These are phyloP conservation scores for Danaus melanippus DNA, from an alignment of 1,140 invertebrate genomes.

Conservation along the genomic window DNA sequence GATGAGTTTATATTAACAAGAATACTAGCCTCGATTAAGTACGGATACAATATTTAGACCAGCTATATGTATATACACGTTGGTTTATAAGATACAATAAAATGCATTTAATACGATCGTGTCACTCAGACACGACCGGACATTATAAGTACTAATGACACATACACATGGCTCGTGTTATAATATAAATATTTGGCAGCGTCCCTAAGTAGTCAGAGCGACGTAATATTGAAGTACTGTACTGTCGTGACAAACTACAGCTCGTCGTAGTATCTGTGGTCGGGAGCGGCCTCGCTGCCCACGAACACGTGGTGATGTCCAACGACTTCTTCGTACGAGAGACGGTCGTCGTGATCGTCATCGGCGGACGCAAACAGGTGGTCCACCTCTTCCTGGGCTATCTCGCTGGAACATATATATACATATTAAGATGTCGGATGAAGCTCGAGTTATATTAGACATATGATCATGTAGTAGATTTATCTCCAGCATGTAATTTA, in stretches of 20 bases:
- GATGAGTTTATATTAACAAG: no score
- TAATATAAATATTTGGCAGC: no score
- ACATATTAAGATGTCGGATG: no score
- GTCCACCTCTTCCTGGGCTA: slow-evolving; percentile 91
- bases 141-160: no score
- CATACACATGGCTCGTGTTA: no score
- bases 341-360: slow-evolving; percentile 86
- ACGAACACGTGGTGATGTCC: slow-evolving; percentile 94
- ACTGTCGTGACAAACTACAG: slow-evolving; percentile 66
- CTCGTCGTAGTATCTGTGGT: slow-evolving; percentile 90
- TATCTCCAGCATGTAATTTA: slow-evolving; percentile 16
- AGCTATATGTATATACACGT: background rate
- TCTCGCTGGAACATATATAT: slow-evolving; percentile 74
- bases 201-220: no score
- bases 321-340: slow-evolving; percentile 90
- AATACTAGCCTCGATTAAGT: no score
- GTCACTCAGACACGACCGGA: no score
- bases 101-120: background rate
- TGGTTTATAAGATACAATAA: background rate
- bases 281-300: slow-evolving; percentile 92
- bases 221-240: no score
- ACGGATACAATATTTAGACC: no score
- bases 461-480: no score
- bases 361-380: slow-evolving; percentile 94
- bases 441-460: no score